Conservation (phyloP, 2,888 invertebrate genomes). For the Adela reaumurella region DNA sequence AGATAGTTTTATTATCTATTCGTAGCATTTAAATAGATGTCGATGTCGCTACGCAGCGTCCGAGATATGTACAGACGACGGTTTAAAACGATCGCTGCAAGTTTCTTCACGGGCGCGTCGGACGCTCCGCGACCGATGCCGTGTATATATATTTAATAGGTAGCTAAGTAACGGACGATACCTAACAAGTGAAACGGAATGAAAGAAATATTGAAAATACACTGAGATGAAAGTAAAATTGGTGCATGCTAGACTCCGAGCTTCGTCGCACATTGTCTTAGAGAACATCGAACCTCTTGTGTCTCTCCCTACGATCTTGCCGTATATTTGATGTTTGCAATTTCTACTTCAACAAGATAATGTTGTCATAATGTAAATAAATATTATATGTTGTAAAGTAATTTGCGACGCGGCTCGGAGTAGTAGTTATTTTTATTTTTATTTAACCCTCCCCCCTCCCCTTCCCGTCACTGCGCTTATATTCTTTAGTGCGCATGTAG, state of each 20-base stretch:
- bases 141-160: conserved; percentile 48
- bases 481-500: background rate
- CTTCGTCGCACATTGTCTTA: background rate
- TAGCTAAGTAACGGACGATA: conserved; percentile 53
- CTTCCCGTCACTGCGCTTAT: background rate
- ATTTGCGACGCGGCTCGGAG: background rate
- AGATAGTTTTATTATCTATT: conserved; percentile 44
- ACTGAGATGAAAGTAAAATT: conserved; percentile 43
- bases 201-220: conserved; percentile 46
- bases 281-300: too few species aligned
- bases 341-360: too few species aligned
- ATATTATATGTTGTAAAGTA: too few species aligned
- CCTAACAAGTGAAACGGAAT: conserved; percentile 44
- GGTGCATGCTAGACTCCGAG: conserved; percentile 31
- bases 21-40: conserved; percentile 51
- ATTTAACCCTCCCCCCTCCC: background rate
- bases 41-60: conserved; percentile 41
- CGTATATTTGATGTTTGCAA: too few species aligned
- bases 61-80: conserved; percentile 19
- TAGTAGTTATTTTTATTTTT: background rate
- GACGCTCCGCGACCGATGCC: background rate
- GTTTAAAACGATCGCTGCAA: background rate
- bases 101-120: background rate
- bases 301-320: too few species aligned
- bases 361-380: too few species aligned